A percentile compares a stretch with the other conserved stretches of the same genome.
These are phyloP conservation scores for Lingula anatina DNA, from an alignment of 2,888 invertebrate genomes.

Conservation along the genomic window DNA sequence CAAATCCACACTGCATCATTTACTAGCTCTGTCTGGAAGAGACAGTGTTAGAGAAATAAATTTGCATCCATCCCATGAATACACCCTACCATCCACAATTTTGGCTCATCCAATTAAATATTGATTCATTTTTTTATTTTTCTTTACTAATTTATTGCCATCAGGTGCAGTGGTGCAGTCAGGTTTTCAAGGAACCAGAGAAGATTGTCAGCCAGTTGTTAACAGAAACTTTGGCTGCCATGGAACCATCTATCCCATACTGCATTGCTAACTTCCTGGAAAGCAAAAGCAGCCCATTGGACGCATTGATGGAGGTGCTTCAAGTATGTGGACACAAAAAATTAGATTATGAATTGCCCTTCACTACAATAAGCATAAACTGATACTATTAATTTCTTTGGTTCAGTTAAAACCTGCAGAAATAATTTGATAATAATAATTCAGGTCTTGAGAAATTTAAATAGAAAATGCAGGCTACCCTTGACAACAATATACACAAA, in stretches of 20 bases:
- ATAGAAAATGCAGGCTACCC: no score
- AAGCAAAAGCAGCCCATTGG: constrained; percentile 58
- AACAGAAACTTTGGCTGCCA: constrained; percentile 59
- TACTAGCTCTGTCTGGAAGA: no score
- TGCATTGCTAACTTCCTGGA: constrained; percentile 63
- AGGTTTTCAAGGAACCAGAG: constrained; percentile 61
- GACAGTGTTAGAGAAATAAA: no score
- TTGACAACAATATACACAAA: no score
- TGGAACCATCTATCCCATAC: constrained; percentile 63
- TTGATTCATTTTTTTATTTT: neutral
- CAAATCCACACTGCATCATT: no score
- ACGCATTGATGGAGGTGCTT: constrained; percentile 60
- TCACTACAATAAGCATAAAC: no score
- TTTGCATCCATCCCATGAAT: no score
- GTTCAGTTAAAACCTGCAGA: no score
- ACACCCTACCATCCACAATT: neutral
- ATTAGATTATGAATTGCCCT: no score
- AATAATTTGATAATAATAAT: no score
- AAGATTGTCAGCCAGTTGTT: constrained; percentile 56
- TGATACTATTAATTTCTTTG: no score
- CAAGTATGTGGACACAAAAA: constrained; percentile 46
- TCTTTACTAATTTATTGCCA: neutral
- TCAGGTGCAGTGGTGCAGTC: constrained; percentile 65
- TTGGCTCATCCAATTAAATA: neutral
- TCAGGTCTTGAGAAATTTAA: no score